These are phyloP conservation scores for Micropterix aruncella DNA, from an alignment of 2,888 invertebrate species.

Conservation along the genomic window DNA sequence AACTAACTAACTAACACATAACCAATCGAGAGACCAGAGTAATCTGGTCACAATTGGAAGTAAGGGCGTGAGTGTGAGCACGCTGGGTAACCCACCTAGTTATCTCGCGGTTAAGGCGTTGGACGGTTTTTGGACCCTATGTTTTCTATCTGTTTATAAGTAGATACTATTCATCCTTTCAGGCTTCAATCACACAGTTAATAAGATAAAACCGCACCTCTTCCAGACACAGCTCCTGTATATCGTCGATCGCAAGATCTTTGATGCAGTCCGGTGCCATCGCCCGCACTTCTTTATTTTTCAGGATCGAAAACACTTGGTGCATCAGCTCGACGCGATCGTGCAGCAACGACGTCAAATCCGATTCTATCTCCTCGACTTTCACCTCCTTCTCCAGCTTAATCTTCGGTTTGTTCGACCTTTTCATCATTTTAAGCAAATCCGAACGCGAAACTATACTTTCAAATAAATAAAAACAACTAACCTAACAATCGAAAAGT, in stretches of 20 bases:
- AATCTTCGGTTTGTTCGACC: not conserved
- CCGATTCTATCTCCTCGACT: conserved; percentile 22
- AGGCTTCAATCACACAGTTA: not conserved
- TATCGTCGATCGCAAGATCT: conserved; percentile 30
- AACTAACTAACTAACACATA: too few species aligned
- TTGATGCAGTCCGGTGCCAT: conserved; percentile 39
- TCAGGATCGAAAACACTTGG: conserved; percentile 41
- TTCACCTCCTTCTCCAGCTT: not conserved
- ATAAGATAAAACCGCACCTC: conserved; percentile 34
- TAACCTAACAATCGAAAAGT: too few species aligned
- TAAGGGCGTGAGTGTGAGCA: too few species aligned
- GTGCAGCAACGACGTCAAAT: conserved; percentile 40
- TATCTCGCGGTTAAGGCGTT: too few species aligned
- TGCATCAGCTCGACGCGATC: conserved; percentile 45
- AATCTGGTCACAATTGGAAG: too few species aligned
- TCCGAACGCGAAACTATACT: too few species aligned
- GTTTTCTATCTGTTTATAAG: too few species aligned
- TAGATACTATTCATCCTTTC: too few species aligned
- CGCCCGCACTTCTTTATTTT: conserved; percentile 38
- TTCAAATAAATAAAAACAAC: too few species aligned
- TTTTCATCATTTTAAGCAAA: not conserved
- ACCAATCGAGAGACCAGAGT: too few species aligned
- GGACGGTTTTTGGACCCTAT: too few species aligned
- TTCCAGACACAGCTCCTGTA: conserved; percentile 44
- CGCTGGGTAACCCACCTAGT: too few species aligned